A percentile compares a stretch with the other conserved stretches of the same genome.
Conservation (phyloP, 1,140 invertebrate genomes). For the Zaprionus tsacasi region DNA sequence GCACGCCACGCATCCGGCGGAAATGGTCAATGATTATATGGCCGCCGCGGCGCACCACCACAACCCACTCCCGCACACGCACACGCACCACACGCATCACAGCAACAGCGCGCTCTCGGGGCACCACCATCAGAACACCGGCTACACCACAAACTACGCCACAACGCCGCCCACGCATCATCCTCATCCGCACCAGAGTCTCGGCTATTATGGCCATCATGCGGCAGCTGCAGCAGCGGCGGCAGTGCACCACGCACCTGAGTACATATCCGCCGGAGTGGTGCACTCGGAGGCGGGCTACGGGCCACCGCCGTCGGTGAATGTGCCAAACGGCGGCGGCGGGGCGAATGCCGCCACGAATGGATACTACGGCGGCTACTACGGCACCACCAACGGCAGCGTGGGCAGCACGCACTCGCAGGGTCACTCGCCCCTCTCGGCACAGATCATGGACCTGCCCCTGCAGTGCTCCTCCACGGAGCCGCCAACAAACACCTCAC, state of each 20-base stretch:
- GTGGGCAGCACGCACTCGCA: slow-evolving; percentile 81
- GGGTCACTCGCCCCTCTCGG: slow-evolving; percentile 76
- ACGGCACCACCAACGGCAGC: slow-evolving; percentile 74
- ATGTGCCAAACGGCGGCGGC: slow-evolving; percentile 58
- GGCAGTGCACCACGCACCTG: slow-evolving; percentile 73
- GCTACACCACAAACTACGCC: slow-evolving; percentile 74
- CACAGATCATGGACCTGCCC: slow-evolving; percentile 83
- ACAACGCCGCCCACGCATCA: slow-evolving; percentile 81
- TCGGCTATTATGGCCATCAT: slow-evolving; percentile 75
- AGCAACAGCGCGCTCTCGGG: slow-evolving; percentile 76
- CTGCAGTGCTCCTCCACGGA: slow-evolving; percentile 83
- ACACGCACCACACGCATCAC: slow-evolving; percentile 66
- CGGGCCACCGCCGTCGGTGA: slow-evolving; percentile 65
- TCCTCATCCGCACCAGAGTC: slow-evolving; percentile 74
- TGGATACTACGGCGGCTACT: slow-evolving; percentile 82
- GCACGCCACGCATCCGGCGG: slow-evolving; percentile 79
- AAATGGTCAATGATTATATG: slow-evolving; percentile 83
- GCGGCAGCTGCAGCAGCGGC: slow-evolving; percentile 60
- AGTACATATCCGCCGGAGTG: slow-evolving; percentile 73
- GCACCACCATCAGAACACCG: slow-evolving; percentile 77
- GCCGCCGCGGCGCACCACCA: slow-evolving; percentile 69
- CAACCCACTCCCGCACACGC: slow-evolving; percentile 72
- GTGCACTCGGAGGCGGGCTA: slow-evolving; percentile 73
- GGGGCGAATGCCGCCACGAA: slow-evolving; percentile 45
- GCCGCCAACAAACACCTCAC: slow-evolving; percentile 80